phyloP scores from a whole-genome alignment of 2,113 vertebrate genomes.

The Burhinus oedicnemus region DNA sequence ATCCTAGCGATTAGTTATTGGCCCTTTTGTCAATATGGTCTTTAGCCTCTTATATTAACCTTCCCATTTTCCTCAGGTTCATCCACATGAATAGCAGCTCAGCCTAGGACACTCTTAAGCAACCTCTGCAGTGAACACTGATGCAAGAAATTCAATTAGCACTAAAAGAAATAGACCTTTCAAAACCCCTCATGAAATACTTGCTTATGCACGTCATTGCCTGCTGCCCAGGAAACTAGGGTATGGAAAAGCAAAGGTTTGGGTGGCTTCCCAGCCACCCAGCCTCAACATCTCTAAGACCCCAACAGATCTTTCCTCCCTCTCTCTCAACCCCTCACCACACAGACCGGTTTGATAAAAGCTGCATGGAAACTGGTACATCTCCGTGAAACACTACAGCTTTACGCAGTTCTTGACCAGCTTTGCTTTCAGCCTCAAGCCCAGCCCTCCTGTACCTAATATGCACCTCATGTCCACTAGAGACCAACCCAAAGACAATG shows the following conservation, averaged over 20 bases:
- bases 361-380: background rate
- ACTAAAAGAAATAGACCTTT: background rate
- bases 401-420: background rate
- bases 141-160: background rate
- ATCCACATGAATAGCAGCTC: background rate
- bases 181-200: background rate
- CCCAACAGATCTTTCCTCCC: background rate
- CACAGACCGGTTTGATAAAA: background rate
- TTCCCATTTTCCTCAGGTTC: background rate
- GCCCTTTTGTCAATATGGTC: background rate
- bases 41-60: background rate
- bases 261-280: background rate
- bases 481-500: background rate
- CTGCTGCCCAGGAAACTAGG: background rate
- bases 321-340: background rate
- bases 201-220: background rate
- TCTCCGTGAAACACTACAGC: background rate
- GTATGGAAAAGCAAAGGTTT: background rate
- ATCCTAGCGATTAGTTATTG: background rate
- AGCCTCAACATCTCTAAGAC: background rate
- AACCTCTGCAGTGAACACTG: background rate
- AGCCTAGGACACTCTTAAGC: background rate
- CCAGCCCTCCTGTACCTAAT: background rate
- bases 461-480: background rate
- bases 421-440: background rate